Evolutionary conservation across 2,797 vertebrate genomes (phyloP).

Genomic region (Setipinna tenuifilis): DNA sequence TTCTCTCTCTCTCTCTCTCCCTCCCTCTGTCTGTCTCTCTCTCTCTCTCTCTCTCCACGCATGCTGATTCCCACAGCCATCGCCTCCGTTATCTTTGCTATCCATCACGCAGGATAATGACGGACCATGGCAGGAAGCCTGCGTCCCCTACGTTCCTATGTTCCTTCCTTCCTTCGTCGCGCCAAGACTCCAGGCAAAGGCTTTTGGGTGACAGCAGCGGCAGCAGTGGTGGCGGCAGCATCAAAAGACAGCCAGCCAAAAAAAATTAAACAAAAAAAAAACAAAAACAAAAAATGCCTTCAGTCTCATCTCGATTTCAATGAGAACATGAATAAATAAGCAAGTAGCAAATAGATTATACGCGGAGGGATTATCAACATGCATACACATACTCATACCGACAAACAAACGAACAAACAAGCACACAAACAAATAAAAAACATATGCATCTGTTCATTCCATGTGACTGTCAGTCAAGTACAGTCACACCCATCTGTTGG

Average conservation of each 20-base stretch:
- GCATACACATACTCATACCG: not conserved
- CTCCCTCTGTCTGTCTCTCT: no score
- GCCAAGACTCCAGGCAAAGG: not conserved
- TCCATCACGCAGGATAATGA: conserved; percentile 38
- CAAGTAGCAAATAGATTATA: not conserved
- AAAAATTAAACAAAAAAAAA: not conserved
- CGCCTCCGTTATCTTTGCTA: conserved; percentile 31
- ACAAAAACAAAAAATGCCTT: not conserved
- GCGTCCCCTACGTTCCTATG: not conserved
- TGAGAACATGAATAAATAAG: conserved; percentile 1
- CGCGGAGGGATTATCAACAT: not conserved
- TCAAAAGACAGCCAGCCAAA: not conserved
- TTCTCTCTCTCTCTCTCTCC: no score
- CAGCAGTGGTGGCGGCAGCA: not conserved
- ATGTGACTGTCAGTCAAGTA: conserved; percentile 28
- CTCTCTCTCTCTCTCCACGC: conserved; percentile 20
- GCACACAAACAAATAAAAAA: conserved; percentile 13
- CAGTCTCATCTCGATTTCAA: conserved; percentile 1
- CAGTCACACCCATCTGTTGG: not conserved
- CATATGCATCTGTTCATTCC: conserved; percentile 27
- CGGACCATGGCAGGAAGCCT: conserved; percentile 26
- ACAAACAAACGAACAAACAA: not conserved
- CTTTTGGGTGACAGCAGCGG: not conserved
- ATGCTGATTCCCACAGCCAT: conserved; percentile 41
- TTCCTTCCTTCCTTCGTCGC: not conserved